Evolutionary conservation across 2,797 vertebrate species (phyloP), one percentile per base, ranked within the genome.

Genomic region (Numenius phaeopus): DNA sequence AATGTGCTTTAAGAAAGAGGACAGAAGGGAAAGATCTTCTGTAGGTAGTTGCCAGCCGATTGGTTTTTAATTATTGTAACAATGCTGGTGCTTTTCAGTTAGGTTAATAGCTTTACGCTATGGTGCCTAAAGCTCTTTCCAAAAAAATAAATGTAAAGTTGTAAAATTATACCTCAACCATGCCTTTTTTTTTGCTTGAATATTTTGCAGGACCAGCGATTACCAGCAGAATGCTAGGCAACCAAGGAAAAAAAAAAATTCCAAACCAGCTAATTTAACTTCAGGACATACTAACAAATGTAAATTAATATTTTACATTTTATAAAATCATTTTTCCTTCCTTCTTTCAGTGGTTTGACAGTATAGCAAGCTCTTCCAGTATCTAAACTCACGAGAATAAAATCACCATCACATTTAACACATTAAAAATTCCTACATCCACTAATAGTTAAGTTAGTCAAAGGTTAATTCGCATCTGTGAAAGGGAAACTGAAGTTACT

Each of bases 391-490:
- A 52, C 19, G 19, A 89, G 73, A 87, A 71, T 50, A 92, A 92
- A 90, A 58, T 21, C 34, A 69, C 52, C 27, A 62, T 73, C 37
- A 22, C 24, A 82, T 75, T 89, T 49, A 80, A 55, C 16, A 34
- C 27, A 76, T 76, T 62, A 37, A 65, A 55, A 81, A 72, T 29
- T 67, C 24, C 87, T 70, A 50, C 40, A 47, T 23, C 34, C 83
- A 78, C 86, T 92, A 91, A 91, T 85, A 59, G 82, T 58, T 96
- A 92, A 96, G 78, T 97, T 97, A 98, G 94, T 94, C 93, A 98
- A 98, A 97, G 83, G 64, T 98, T 98, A 98, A 98, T 98, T 98
- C 98, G 88, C 80, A 97, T 90, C 76, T 91, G 94, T 94, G 92
- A 97, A 97, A 97, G 42, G 44, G 84, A 97, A 98, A 98, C 76